A percentile compares a stretch with the other conserved stretches of the same genome.
Conservation (phyloP, 30 jellyfish, hydroid and myxozoan genomes). For the Morbakka virulenta region DNA sequence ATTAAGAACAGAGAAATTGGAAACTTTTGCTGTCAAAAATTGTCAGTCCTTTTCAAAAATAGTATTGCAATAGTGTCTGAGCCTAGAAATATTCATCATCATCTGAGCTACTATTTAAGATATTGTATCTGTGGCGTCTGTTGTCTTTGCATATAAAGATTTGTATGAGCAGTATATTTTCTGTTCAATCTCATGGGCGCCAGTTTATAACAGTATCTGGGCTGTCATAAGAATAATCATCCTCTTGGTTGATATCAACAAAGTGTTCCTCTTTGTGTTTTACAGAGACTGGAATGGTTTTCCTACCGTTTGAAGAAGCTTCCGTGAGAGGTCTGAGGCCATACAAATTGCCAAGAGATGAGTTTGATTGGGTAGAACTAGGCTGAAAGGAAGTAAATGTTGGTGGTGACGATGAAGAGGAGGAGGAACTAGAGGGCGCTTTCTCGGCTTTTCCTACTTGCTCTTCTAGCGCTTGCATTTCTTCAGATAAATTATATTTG, state of each 20-base stretch:
- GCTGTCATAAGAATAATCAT: neutral
- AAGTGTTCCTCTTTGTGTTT: neutral
- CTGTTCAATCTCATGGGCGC: neutral
- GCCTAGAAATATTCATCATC: too few species aligned
- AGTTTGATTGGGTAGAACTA: neutral
- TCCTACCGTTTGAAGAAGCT: neutral
- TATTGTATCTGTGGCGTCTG: too few species aligned
- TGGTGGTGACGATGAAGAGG: neutral
- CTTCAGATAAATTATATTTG: neutral
- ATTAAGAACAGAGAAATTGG: too few species aligned
- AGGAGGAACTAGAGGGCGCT: neutral
- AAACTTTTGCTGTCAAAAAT: too few species aligned
- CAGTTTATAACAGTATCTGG: neutral
- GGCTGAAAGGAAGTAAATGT: neutral
- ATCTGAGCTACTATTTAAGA: too few species aligned
- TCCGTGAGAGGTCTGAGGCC: too few species aligned
- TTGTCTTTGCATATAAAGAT: too few species aligned
- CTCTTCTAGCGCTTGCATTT: neutral
- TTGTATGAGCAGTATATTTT: too few species aligned
- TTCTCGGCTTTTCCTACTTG: neutral
- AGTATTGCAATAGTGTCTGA: too few species aligned
- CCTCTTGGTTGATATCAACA: neutral
- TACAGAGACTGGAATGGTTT: neutral
- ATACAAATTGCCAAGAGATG: neutral
- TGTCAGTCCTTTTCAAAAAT: too few species aligned